phyloP scores from a whole-genome alignment of 2,797 vertebrate genomes.

The Streptopelia turtur region DNA sequence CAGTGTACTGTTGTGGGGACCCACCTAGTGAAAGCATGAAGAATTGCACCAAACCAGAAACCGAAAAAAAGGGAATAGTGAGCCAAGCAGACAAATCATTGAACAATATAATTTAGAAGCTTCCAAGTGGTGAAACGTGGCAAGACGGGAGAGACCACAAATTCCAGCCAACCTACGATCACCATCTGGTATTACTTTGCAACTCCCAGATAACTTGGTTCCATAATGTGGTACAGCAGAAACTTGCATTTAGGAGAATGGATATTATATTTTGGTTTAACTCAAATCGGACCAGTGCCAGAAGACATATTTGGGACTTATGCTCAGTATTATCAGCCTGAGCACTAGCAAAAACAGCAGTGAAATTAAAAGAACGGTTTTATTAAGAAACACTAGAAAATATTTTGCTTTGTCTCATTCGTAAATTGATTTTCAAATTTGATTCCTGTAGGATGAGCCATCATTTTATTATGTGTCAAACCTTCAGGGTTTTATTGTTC shows the following conservation, averaged over 20 bases:
- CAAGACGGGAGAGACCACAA: not conserved
- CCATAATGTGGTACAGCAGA: not conserved
- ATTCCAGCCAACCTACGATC: slow-evolving; percentile 16
- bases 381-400: not conserved
- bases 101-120: slow-evolving; percentile 6
- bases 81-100: slow-evolving; percentile 9
- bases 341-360: not conserved
- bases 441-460: not conserved
- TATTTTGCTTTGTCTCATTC: not conserved
- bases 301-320: not conserved
- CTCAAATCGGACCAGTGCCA: not conserved
- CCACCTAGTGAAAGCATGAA: slow-evolving; percentile 55
- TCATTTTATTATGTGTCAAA: not conserved
- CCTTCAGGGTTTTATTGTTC: not conserved
- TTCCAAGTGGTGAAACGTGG: slow-evolving; percentile 44
- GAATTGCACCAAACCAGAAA: slow-evolving; percentile 43
- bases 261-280: slow-evolving; percentile 3
- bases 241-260: slow-evolving; percentile 1
- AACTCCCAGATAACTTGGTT: not conserved
- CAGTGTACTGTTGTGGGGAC: slow-evolving; percentile 41
- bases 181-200: slow-evolving; percentile 27
- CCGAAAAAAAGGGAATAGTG: not conserved
- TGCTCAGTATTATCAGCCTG: not conserved
- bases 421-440: not conserved
- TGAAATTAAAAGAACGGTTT: not conserved